phyloP scores from a whole-genome alignment of 2,888 invertebrate species.

The Desoria tigrina region DNA sequence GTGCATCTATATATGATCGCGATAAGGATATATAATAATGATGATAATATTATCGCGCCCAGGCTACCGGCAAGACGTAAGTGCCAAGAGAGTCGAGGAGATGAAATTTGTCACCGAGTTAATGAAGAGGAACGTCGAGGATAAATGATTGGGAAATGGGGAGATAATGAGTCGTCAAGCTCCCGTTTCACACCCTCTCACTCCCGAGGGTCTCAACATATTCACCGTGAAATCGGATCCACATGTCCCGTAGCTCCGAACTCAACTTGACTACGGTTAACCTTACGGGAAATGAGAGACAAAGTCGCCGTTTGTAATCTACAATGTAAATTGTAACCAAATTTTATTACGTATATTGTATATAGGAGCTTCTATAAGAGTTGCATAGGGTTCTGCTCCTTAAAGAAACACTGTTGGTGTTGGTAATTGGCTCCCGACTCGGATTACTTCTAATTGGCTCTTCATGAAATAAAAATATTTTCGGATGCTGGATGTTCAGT shows the following conservation, averaged over 20 bases:
- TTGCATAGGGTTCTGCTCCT: too few species aligned
- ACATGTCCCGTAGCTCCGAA: constrained; percentile 5
- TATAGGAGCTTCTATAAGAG: too few species aligned
- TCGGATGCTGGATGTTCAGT: constrained; percentile 19
- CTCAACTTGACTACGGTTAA: not conserved
- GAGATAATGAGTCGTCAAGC: constrained; percentile 54
- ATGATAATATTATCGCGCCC: too few species aligned
- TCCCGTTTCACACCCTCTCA: constrained; percentile 51
- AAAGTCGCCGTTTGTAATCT: too few species aligned
- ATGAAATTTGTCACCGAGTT: constrained; percentile 54
- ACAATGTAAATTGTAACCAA: too few species aligned
- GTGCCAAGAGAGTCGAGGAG: constrained; percentile 2
- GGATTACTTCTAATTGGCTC: constrained; percentile 54
- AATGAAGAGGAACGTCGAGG: constrained; percentile 54
- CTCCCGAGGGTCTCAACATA: constrained; percentile 18
- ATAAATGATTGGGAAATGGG: constrained; percentile 54
- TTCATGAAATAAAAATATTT: constrained; percentile 53
- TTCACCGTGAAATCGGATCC: constrained; percentile 20
- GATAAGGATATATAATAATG: too few species aligned
- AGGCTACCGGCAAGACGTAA: not conserved
- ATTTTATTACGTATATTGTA: too few species aligned
- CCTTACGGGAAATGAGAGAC: too few species aligned
- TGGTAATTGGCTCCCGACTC: constrained; percentile 54
- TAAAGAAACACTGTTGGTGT: too few species aligned
- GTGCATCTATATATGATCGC: too few species aligned